Evolutionary conservation across 2,888 invertebrate genomes (phyloP).

Genomic region (Listrodromus nycthemerus): DNA sequence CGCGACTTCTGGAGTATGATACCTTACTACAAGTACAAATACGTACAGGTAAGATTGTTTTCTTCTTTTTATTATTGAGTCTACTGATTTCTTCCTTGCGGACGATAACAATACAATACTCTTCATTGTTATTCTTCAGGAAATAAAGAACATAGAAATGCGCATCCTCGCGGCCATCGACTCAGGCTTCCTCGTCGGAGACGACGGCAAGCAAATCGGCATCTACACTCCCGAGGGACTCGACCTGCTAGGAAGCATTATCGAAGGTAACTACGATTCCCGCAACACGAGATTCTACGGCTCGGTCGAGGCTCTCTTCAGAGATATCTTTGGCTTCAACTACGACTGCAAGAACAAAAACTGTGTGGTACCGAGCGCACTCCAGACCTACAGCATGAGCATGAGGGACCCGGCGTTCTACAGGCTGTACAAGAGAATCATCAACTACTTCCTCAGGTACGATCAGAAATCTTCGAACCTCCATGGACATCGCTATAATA

Average conservation of each 20-base stretch:
- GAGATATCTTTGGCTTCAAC: slow-evolving; percentile 84
- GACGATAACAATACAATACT: neutral
- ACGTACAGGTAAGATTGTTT: slow-evolving; percentile 73
- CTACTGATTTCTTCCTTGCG: neutral
- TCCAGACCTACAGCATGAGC: slow-evolving; percentile 89
- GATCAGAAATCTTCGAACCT: neutral
- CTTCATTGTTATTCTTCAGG: slow-evolving; percentile 66
- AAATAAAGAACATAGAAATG: slow-evolving; percentile 75
- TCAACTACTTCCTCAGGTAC: slow-evolving; percentile 85
- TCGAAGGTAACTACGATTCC: slow-evolving; percentile 85
- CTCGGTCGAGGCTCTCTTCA: slow-evolving; percentile 86
- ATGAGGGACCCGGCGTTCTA: slow-evolving; percentile 90
- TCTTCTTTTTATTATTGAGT: neutral
- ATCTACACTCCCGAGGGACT: slow-evolving; percentile 85
- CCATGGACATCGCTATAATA: neutral
- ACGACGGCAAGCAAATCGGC: slow-evolving; percentile 76
- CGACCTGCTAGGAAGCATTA: slow-evolving; percentile 86
- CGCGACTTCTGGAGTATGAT: slow-evolving; percentile 85
- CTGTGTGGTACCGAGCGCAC: slow-evolving; percentile 86
- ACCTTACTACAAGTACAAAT: slow-evolving; percentile 78
- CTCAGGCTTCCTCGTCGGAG: slow-evolving; percentile 77
- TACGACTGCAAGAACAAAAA: slow-evolving; percentile 82
- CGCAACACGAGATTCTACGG: slow-evolving; percentile 86
- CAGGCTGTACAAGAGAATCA: slow-evolving; percentile 88
- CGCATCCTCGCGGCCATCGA: slow-evolving; percentile 80